phyloP scores from a whole-genome alignment of 2,113 vertebrate species.

The Sorex araneus region DNA sequence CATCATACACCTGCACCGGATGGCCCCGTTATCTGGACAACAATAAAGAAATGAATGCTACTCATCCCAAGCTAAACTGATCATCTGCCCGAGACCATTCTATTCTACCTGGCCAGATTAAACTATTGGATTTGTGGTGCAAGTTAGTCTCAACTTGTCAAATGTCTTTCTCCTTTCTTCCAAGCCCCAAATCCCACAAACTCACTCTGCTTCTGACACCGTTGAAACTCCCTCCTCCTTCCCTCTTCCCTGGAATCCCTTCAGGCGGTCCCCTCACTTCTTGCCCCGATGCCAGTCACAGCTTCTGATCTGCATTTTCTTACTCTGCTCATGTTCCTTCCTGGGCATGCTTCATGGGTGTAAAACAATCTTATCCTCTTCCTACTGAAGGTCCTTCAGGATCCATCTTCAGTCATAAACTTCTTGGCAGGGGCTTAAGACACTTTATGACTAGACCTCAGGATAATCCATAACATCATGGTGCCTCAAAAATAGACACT shows the following conservation, averaged over 20 bases:
- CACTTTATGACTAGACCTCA: background rate
- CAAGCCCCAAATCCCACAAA: background rate
- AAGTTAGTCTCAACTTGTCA: background rate
- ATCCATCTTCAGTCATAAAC: background rate
- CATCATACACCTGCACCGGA: background rate
- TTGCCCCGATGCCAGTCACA: background rate
- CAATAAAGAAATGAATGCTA: background rate
- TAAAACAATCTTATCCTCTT: accelerated
- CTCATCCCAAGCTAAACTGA: background rate
- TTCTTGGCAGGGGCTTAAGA: background rate
- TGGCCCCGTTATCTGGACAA: background rate
- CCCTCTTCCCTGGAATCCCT: background rate
- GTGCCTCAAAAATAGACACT: background rate
- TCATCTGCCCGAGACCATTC: background rate
- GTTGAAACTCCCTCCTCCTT: background rate
- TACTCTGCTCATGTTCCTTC: background rate
- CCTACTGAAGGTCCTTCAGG: background rate
- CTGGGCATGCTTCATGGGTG: background rate
- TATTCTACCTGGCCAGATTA: background rate
- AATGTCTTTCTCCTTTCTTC: background rate
- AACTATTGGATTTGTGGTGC: background rate
- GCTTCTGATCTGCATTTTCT: background rate
- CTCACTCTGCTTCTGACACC: too few relatives aligned
- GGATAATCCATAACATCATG: background rate
- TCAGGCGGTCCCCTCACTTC: background rate